Percentiles rank a stretch among this genome's conserved stretches.
These are phyloP conservation scores for Julus scandinavius DNA, from an alignment of 2,888 invertebrate genomes.

Conservation along the genomic window DNA sequence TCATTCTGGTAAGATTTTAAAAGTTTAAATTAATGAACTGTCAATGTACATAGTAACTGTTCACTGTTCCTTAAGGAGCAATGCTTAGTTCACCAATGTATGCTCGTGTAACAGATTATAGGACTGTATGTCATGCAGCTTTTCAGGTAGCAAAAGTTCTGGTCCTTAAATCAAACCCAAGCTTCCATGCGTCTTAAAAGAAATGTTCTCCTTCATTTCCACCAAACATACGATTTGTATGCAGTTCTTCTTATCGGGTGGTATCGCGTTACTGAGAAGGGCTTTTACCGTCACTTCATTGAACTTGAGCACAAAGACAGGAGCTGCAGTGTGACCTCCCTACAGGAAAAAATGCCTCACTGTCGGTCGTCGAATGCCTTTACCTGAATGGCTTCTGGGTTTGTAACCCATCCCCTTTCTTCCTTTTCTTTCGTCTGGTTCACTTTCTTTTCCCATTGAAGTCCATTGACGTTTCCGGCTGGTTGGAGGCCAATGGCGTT, in stretches of 20 bases:
- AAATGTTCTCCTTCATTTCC: neutral
- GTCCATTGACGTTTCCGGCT: constrained; percentile 49
- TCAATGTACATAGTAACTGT: neutral
- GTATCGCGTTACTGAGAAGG: constrained; percentile 16
- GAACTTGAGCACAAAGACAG: neutral
- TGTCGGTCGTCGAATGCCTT: constrained; percentile 31
- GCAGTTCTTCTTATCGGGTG: constrained; percentile 6
- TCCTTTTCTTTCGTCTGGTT: neutral
- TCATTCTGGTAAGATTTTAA: neutral
- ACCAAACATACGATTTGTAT: neutral
- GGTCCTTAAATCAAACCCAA: neutral
- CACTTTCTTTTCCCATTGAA: constrained; percentile 49
- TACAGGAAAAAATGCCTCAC: constrained; percentile 16
- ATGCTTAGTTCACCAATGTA: neutral
- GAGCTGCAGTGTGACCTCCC: constrained; percentile 43
- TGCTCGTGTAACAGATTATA: neutral
- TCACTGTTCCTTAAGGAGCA: neutral
- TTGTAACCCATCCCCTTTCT: constrained; percentile 25
- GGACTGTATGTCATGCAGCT: neutral
- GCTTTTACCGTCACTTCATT: constrained; percentile 3
- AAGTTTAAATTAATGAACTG: neutral
- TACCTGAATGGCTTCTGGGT: constrained; percentile 48
- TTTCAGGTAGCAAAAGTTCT: neutral
- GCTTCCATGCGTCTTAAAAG: neutral
- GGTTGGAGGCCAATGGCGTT: constrained; percentile 44